Base-by-base conservation (phyloP, 2,888 invertebrate genomes). In the Sesia bembeciformis region DNA sequence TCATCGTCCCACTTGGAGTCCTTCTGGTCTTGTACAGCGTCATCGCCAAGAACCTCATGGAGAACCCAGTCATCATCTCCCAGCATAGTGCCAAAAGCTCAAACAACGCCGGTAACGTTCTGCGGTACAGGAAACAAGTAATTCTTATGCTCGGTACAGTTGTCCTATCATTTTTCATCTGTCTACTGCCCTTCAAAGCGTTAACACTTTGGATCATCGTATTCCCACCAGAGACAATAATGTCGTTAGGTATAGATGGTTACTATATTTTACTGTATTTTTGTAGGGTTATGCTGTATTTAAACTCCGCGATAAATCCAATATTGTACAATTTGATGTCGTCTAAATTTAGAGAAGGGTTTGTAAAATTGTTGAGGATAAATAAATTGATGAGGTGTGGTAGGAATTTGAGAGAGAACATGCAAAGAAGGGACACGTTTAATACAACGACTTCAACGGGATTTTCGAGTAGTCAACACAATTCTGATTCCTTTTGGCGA, bases 271-370 rank as follows among this genome's bases (percentile, higher is more conserved):
- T 97, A 58, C 88, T 97, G 59, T 96, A 95, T 81, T 95, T 96
- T 82, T 95, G 95, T 73, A 92, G 97, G 63, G 93, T 96, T 54
- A 95, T 97, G 94, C 87, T 96, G 62, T 96, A 97, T 83, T 91
- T 97, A 54, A 97, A 97, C 81, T 97, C 97, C 52, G 97, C 97
- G 6, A 93, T 97, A 55, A 97, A 97, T 89, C 97, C 97, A 6
- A 95, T 97, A 68, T 86, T 97, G 53, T 97, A 97, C 83, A 97
- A 97, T 78, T 91, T 97, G 55, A 96, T 97, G 94, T 96, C 96
- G 57, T 95, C 96, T 1, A 97, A 97, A 76, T 97, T 97, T 84
- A 92, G 97, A 5, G 93, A 93, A 53, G 96, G 95, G 4, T 96
- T 96, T 65, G 90, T 94, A 54, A 92, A 92, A 67, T 80, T 95